A percentile compares a stretch with the other conserved stretches of the same genome.
Conservation (phyloP, 2,888 invertebrate genomes). For the Agrotis exclamationis region DNA sequence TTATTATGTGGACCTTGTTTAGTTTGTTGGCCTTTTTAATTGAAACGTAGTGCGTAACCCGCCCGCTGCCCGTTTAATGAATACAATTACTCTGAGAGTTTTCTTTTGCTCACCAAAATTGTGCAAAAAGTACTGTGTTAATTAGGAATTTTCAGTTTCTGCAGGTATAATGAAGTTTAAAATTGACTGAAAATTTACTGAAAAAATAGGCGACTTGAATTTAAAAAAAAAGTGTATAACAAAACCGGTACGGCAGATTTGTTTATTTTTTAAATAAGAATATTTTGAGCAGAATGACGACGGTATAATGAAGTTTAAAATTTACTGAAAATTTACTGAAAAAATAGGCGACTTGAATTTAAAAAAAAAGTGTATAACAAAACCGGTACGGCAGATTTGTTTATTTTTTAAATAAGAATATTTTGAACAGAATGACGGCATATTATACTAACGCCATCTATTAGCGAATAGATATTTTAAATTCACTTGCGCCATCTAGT, state of each 20-base stretch:
- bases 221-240: too few relatives aligned
- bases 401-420: too few relatives aligned
- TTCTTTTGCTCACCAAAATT: conserved; percentile 34
- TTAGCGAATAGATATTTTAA: conserved; percentile 10
- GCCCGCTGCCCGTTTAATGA: conserved; percentile 72
- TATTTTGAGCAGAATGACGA: too few relatives aligned
- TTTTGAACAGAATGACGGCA: background rate
- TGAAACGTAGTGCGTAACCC: conserved; percentile 86
- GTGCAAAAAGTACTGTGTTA: background rate
- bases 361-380: too few relatives aligned
- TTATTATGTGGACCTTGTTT: conserved; percentile 85
- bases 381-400: too few relatives aligned
- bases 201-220: background rate
- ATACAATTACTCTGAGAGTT: conserved; percentile 65
- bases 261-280: too few relatives aligned
- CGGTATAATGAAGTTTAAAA: background rate
- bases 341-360: background rate
- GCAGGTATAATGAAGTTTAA: background rate
- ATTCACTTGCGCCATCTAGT: conserved; percentile 55
- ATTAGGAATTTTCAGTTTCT: background rate
- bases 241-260: too few relatives aligned
- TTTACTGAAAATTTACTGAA: background rate
- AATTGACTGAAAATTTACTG: background rate
- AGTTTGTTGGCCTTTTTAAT: conserved; percentile 85
- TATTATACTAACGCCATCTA: conserved; percentile 46